Percentiles rank a stretch among this genome's conserved stretches.
Evolutionary conservation across 2,888 invertebrate genomes (phyloP).

Genomic region (Scaptomyza cyrtandrae): DNA sequence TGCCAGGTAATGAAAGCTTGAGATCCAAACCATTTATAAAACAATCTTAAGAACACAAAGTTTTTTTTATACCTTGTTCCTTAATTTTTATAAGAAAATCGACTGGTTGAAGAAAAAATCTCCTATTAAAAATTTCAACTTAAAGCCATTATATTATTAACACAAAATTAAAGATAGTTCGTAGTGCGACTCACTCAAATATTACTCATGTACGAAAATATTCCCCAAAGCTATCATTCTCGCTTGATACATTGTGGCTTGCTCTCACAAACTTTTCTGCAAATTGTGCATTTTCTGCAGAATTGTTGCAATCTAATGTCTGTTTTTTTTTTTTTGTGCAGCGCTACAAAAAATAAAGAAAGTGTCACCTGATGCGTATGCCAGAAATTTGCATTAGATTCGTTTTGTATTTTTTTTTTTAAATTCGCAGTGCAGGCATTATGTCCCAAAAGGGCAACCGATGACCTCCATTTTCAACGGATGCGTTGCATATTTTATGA

Average conservation of each 20-base stretch:
- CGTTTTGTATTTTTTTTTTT: neutral
- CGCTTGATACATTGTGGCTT: neutral
- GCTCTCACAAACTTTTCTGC: neutral
- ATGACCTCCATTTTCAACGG: slow-evolving; percentile 33
- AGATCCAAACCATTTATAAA: too few species aligned
- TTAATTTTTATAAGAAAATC: too few species aligned
- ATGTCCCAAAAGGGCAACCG: slow-evolving; percentile 16
- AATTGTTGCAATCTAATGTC: slow-evolving; percentile 38
- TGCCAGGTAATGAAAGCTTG: too few species aligned
- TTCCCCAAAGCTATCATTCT: neutral
- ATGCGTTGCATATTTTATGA: slow-evolving; percentile 41
- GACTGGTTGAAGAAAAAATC: too few species aligned
- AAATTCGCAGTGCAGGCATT: slow-evolving; percentile 13
- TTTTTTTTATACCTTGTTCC: too few species aligned
- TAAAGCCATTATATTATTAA: too few species aligned
- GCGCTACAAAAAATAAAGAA: neutral
- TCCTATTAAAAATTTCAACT: too few species aligned
- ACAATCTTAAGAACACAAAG: too few species aligned
- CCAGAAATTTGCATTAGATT: slow-evolving; percentile 14
- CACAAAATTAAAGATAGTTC: neutral
- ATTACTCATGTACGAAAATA: neutral
- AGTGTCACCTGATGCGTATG: slow-evolving; percentile 37
- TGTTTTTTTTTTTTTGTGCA: slow-evolving; percentile 32
- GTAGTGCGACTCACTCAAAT: neutral
- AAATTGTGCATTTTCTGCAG: slow-evolving; percentile 23